Conservation (phyloP, 2,113 vertebrate species). For the Pedionomus torquatus region DNA sequence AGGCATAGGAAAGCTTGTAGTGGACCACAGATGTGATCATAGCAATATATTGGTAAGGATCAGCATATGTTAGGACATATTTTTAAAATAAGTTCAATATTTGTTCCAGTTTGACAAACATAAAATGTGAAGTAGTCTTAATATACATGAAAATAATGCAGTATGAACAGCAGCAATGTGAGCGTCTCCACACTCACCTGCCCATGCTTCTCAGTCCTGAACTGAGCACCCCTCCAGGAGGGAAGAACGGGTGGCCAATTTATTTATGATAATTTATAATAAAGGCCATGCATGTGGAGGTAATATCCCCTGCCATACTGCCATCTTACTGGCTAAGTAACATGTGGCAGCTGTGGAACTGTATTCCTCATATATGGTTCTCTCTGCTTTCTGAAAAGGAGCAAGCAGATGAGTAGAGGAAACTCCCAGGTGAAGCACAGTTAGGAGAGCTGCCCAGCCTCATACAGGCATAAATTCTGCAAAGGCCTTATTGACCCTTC, state of each 20-base stretch:
- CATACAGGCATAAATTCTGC: neutral
- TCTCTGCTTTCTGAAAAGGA: neutral
- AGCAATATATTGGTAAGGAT: neutral
- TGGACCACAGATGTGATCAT: neutral
- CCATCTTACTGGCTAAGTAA: neutral
- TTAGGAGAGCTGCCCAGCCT: neutral
- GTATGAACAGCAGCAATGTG: neutral
- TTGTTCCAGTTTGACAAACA: neutral
- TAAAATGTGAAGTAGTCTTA: neutral
- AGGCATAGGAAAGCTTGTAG: neutral
- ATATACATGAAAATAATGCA: neutral
- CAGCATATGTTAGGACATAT: neutral
- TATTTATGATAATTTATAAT: neutral
- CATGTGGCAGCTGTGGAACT: neutral
- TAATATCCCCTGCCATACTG: neutral
- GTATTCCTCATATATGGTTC: neutral
- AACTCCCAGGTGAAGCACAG: neutral
- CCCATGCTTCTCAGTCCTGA: neutral
- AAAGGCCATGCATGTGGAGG: neutral
- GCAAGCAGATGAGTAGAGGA: neutral
- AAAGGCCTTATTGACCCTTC: neutral
- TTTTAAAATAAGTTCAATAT: neutral
- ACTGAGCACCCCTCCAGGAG: neutral
- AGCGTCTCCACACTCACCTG: rapidly evolving
- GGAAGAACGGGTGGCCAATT: neutral